Conservation (phyloP, 2,888 invertebrate genomes). For the Drosophila birchii region DNA sequence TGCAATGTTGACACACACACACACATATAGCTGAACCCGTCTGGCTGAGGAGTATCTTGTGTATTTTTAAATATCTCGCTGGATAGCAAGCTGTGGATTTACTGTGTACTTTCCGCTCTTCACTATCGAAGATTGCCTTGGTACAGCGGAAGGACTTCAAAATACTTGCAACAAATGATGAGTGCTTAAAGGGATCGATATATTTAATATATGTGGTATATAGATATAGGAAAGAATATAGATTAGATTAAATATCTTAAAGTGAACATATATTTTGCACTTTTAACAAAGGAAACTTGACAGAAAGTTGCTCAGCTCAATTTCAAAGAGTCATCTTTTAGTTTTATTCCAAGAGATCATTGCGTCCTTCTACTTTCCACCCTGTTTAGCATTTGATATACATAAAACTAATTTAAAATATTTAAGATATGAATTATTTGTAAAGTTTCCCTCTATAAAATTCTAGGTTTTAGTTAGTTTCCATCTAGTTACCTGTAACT, state of each 20-base stretch:
- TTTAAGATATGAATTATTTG: not conserved
- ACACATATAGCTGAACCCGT: constrained; percentile 15
- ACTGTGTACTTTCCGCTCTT: not conserved
- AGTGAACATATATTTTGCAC: not conserved
- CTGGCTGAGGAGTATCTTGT: constrained; percentile 1
- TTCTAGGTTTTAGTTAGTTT: not conserved
- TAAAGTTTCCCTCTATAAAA: not conserved
- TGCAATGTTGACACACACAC: constrained; percentile 64
- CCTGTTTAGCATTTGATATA: not conserved
- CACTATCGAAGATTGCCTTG: not conserved
- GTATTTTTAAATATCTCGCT: constrained; percentile 14
- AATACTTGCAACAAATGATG: not conserved
- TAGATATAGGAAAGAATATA: not conserved
- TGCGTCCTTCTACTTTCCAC: not conserved
- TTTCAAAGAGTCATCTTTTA: not conserved
- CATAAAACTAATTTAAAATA: not conserved
- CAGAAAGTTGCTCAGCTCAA: too few species aligned
- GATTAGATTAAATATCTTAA: too few species aligned
- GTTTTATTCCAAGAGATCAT: not conserved
- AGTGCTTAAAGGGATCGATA: not conserved
- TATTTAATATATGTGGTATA: not conserved
- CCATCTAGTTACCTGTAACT: too few species aligned
- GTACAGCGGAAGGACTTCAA: not conserved
- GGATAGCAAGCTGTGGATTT: not conserved
- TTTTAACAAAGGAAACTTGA: not conserved